Evolutionary conservation across 2,113 vertebrate genomes (phyloP), one percentile per base, ranked within the genome.

Genomic region (Aphyosemion australe): DNA sequence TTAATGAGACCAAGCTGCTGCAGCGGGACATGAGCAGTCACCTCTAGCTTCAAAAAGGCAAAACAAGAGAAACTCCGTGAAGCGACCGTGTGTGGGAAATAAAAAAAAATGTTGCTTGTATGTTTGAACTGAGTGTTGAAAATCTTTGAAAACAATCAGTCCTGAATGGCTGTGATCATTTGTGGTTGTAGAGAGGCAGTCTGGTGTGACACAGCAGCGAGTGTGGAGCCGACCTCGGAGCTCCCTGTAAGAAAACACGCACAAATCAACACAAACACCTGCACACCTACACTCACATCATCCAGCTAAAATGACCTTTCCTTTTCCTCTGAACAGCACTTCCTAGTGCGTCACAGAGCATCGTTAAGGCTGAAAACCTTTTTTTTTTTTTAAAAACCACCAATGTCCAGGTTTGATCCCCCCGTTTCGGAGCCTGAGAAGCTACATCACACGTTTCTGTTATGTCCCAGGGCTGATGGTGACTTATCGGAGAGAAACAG

Each of bases 141-240:
- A 31, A 32, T 5, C 32, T 32, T 32, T 5, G 34, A 52, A 53
- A 16, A 14, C 8, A 53, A 53, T 16, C 26, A 8, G 26, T 26
- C 42, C 1, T 13, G 14, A 37, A 37, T 37, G 34, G 9, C 9
- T 37, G 34, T 45, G 5, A 15, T 45, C 11, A 80, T 43, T 53
- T 37, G 50, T 49, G 41, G 60, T 63, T 59, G 60, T 73, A 26
- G 87, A 87, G 88, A 88, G 86, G 84, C 86, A 89, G 85, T 84
- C 79, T 86, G 78, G 84, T 90, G 83, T 87, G 82, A 81, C 77
- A 70, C 83, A 88, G 87, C 87, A 88, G 87, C 84, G 74, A 83
- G 51, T 57, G 77, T 61, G 72, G 79, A 74, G 71, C 73, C 71
- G 32, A 37, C 73, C 55, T 77, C 21, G 74, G n/a, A 84, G 77